These are phyloP conservation scores for Medauroidea extradentata DNA, from an alignment of 1,140 invertebrate genomes.

Conservation along the genomic window DNA sequence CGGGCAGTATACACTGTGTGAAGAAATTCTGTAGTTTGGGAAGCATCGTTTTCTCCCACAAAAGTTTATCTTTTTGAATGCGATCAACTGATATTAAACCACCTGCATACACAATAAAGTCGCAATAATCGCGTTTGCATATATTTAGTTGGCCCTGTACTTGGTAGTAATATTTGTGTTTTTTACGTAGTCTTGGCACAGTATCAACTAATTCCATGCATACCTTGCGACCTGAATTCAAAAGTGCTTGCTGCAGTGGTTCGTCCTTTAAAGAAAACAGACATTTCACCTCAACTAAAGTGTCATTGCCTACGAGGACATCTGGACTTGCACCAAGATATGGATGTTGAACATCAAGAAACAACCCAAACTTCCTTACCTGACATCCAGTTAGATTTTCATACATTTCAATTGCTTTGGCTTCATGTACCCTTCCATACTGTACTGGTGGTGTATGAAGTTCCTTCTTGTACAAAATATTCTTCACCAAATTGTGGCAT, in stretches of 20 bases:
- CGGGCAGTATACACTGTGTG: not conserved
- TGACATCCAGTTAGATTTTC: not conserved
- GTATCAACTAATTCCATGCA: not conserved
- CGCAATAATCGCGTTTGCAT: not conserved
- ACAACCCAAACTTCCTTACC: not conserved
- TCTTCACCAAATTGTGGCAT: not conserved
- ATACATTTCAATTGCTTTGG: not conserved
- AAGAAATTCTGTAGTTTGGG: conserved; percentile 10
- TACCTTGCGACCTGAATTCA: not conserved
- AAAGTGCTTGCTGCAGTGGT: not conserved
- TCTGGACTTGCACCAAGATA: conserved; percentile 25
- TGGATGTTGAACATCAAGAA: not conserved
- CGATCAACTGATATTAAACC: no score
- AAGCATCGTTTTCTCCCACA: no score
- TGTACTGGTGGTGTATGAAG: not conserved
- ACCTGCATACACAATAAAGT: not conserved
- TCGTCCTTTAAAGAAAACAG: not conserved
- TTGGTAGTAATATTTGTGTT: not conserved
- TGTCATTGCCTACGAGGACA: conserved; percentile 18
- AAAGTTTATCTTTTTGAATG: not conserved
- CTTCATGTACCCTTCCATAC: not conserved
- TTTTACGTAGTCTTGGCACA: not conserved
- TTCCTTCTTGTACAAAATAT: not conserved
- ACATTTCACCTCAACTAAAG: conserved; percentile 30
- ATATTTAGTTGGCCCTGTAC: conserved; percentile 1